Evolutionary conservation across 2,113 vertebrate genomes (phyloP), one percentile per base, ranked within the genome.

Genomic region (Phalacrocorax brasilianus): DNA sequence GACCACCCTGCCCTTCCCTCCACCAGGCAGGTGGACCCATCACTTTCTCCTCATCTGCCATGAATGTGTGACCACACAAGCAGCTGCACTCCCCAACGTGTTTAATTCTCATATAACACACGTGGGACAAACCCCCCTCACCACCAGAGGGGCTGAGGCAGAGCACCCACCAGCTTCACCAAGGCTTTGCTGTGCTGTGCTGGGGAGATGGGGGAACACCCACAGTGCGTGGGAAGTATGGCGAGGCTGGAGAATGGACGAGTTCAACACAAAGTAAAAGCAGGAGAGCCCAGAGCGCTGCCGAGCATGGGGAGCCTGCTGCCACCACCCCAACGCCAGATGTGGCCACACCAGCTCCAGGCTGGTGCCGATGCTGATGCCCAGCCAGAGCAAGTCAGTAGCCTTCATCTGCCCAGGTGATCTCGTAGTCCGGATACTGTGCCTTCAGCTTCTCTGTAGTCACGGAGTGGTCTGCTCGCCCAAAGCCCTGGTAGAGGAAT

Each of bases 371-470:
- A 2, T 9, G 28, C 49, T 2, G 8, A 6, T 11, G 79, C n/a
- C 7, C 1, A 2, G 49, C 30, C 18, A 6, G n/a, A 42, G 35
- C 12, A 6, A 11, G 40, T 99, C 97, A 99, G 95, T 99, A 99
- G 75, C 99, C 99, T 50, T 99, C 99, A 2, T 99, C 98, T 0
- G 98, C 98, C 99, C 99, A 99, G 56, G 99, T 99, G 96, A 99
- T 97, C 89, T 99, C 98, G 5, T 99, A 99, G 94, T 99, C 98
- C 0, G 99, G 99, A 79, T 99, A 99, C 50, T 88, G 65, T 5
- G 95, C 96, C 96, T 99, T 99, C 97, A 99, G 97, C 93, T 99
- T 99, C 97, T 99, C 98, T 1, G 98, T 99, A 6, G 99, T 97
- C 44, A 99, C 78, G 0, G 98, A 97, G 18, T 99, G 99, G 78